Evolutionary conservation across 1,140 invertebrate species (phyloP).

Genomic region (Dryas iulia): DNA sequence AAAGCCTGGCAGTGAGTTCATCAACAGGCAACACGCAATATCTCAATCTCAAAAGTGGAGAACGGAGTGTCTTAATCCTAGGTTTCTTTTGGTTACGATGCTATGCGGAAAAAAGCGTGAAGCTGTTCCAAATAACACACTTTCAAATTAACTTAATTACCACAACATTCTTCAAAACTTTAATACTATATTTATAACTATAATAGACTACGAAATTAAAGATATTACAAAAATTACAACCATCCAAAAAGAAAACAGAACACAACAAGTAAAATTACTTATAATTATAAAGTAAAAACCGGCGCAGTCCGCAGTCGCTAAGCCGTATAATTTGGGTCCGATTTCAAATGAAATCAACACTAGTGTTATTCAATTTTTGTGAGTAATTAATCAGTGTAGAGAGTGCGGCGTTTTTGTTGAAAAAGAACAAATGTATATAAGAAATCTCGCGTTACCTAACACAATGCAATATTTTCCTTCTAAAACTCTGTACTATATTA

Average conservation of each 20-base stretch:
- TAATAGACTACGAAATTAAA: neutral
- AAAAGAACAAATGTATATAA: neutral
- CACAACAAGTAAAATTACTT: neutral
- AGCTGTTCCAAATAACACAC: no score
- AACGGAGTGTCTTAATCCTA: no score
- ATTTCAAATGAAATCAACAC: constrained; percentile 8
- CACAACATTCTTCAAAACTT: no score
- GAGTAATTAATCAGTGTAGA: constrained; percentile 15
- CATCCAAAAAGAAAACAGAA: neutral
- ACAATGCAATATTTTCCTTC: neutral
- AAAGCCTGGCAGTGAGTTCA: no score
- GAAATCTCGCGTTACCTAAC: neutral
- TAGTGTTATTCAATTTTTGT: constrained; percentile 5
- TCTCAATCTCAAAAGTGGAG: no score
- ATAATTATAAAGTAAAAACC: neutral
- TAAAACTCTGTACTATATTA: neutral
- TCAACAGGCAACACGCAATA: no score
- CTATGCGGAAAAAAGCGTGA: no score
- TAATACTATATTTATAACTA: no score
- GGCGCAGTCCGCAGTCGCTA: neutral
- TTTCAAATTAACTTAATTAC: no score
- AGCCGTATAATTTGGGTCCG: neutral
- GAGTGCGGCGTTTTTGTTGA: constrained; percentile 2
- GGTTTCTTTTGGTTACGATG: no score
- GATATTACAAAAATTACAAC: neutral